Percentiles rank a stretch among this genome's conserved stretches.
These are phyloP conservation scores for Platichthys flesus DNA, from an alignment of 2,113 vertebrate genomes.

Conservation along the genomic window DNA sequence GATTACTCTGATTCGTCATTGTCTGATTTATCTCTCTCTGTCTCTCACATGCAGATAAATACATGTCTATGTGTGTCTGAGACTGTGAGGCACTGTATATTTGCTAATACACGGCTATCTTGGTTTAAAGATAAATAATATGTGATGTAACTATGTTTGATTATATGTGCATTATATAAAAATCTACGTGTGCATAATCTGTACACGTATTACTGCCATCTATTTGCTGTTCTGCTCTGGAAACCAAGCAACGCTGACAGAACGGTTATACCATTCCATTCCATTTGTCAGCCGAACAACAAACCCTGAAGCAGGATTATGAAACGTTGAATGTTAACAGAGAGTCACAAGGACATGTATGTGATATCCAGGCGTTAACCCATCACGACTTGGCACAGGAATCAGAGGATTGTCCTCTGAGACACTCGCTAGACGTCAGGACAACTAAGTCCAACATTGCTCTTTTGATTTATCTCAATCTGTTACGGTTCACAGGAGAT, in stretches of 20 bases:
- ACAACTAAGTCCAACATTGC: background rate
- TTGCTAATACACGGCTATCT: background rate
- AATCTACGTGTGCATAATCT: no score
- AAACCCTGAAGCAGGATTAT: background rate
- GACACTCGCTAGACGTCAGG: background rate
- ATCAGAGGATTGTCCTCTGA: conserved; percentile 10
- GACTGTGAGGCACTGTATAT: background rate
- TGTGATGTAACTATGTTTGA: no score
- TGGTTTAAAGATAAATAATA: no score
- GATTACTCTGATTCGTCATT: no score
- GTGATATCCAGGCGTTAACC: background rate
- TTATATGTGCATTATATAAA: no score
- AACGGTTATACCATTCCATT: background rate
- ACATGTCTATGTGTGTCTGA: no score
- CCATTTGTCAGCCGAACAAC: background rate
- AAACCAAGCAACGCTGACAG: background rate
- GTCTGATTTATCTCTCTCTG: no score
- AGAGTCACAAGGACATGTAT: background rate
- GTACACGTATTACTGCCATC: background rate
- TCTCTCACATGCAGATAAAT: no score
- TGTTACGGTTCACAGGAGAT: no score
- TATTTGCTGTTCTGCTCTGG: conserved; percentile 2
- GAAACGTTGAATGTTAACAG: background rate
- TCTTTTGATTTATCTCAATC: background rate
- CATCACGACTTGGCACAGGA: background rate